Evolutionary conservation across 2,888 invertebrate species (phyloP), one percentile per base, ranked within the genome.

Genomic region (Teleiodes luculella): DNA sequence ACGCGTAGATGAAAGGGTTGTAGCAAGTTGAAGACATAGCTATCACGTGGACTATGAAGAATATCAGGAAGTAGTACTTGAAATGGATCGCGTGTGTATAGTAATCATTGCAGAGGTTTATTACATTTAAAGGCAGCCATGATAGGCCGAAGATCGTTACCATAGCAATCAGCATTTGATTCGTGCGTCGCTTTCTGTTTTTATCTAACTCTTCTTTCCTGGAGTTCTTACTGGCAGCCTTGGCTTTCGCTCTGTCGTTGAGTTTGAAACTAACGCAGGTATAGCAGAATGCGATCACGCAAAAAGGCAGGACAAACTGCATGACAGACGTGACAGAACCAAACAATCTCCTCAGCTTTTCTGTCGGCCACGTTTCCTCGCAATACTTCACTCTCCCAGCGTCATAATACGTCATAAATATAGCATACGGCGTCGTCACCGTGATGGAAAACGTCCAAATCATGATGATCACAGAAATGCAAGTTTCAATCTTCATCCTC

Each of bases 161-260:
- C 99, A 99, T 99, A 1, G 97, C 95, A 57, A 99, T 97, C 57
- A 99, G 88, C 99, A 99, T 99, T 63, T 97, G 93, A 80, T 99
- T 98, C 6, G 98, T 98, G 37, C 97, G 91, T 53, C 95, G 92
- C 74, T 98, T 98, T 54, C 98, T 91, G 69, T 95, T 95, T 51
- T 97, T 93, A 74, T 98, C 98, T 13, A 94, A 92, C 74, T 97
- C 97, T 75, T 97, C 97, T 72, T 96, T 94, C 7, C 94, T 92
- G n/a, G 95, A 93, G 53, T 95, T 95, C 70, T 95, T 95, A 41
- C 92, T 94, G 0, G 97, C 97, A 0, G 97, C 97, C 73, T 96
- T 97, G 54, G 93, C 92, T 74, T 94, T 93, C 2, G 96, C 95
- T 16, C 97, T 91, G 71, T 95, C 95, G 72, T 95, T 95, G 65